Percentiles rank a stretch among this genome's conserved stretches.
phyloP scores from a whole-genome alignment of 2,888 invertebrate species.

The Sycophila texana region DNA sequence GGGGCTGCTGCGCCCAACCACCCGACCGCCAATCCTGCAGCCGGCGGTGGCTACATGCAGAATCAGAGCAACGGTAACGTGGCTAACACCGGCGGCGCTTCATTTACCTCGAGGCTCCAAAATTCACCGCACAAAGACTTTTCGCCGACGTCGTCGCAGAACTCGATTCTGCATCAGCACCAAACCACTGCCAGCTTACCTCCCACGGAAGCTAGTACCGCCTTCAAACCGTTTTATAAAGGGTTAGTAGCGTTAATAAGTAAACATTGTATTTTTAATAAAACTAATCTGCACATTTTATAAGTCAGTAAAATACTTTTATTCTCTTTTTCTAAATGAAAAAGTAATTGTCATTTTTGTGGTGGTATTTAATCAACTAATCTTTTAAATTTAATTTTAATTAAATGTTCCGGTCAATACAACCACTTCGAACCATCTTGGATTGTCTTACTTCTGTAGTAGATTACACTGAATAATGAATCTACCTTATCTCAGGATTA shows the following conservation, averaged over 20 bases:
- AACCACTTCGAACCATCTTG: too few species aligned
- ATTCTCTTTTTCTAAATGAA: too few species aligned
- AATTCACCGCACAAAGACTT: conserved; percentile 75
- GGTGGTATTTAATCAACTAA: too few species aligned
- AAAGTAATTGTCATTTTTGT: too few species aligned
- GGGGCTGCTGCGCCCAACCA: conserved; percentile 75
- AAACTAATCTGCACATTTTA: too few species aligned
- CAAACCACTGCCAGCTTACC: conserved; percentile 72
- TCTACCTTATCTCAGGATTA: not conserved
- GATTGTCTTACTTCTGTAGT: too few species aligned
- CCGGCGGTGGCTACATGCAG: conserved; percentile 75
- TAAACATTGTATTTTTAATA: too few species aligned
- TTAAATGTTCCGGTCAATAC: too few species aligned
- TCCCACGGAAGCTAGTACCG: conserved; percentile 77
- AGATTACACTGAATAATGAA: not conserved
- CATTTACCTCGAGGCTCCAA: conserved; percentile 77
- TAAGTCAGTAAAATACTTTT: too few species aligned
- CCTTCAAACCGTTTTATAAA: conserved; percentile 94
- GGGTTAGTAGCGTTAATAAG: conserved; percentile 78
- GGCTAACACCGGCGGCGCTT: conserved; percentile 49
- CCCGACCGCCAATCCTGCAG: conserved; percentile 74
- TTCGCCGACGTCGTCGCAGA: conserved; percentile 65
- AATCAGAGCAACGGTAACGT: conserved; percentile 52
- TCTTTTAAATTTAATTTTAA: too few species aligned
- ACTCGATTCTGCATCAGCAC: conserved; percentile 72